Conservation (phyloP, 1,140 invertebrate species). For the Cephus cinctus region DNA sequence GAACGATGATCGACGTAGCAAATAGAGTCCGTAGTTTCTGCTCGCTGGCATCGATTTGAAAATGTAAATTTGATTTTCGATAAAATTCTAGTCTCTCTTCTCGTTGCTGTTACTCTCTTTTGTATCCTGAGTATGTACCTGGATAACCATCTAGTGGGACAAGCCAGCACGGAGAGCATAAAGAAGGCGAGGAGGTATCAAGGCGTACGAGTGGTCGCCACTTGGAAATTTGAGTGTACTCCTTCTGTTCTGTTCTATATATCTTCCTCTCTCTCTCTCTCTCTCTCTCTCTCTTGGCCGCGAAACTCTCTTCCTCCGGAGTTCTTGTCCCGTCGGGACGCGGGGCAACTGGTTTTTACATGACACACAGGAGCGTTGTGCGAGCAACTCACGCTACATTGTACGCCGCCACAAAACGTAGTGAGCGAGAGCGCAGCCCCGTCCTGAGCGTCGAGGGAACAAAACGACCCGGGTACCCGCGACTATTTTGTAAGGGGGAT, state of each 20-base stretch:
- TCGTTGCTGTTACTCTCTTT: too few species aligned
- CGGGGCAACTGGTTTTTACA: too few species aligned
- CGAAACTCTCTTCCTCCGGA: not conserved
- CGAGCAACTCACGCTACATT: conserved; percentile 14
- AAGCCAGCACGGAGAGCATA: conserved; percentile 1
- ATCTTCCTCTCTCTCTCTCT: conserved; percentile 3
- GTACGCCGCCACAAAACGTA: conserved; percentile 15
- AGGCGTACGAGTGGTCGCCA: too few species aligned
- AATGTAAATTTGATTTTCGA: too few species aligned
- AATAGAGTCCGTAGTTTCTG: too few species aligned
- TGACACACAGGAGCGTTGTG: too few species aligned
- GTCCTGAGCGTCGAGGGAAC: conserved; percentile 27
- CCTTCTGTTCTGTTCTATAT: conserved; percentile 1
- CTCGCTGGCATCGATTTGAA: too few species aligned
- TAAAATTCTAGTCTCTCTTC: too few species aligned
- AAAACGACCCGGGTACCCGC: conserved; percentile 27
- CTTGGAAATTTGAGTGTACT: conserved; percentile 5
- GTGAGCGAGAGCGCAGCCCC: conserved; percentile 21
- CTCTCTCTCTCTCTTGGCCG: conserved; percentile 4
- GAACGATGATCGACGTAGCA: too few species aligned
- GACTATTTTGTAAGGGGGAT: conserved; percentile 36
- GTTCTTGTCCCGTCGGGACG: too few species aligned
- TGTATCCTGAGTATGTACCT: conserved; percentile 2
- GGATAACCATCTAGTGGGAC: not conserved
- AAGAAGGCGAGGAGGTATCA: not conserved